Base-by-base conservation (phyloP, 53 echinoderm and acorn worm species). In the Henricia sp. region DNA sequence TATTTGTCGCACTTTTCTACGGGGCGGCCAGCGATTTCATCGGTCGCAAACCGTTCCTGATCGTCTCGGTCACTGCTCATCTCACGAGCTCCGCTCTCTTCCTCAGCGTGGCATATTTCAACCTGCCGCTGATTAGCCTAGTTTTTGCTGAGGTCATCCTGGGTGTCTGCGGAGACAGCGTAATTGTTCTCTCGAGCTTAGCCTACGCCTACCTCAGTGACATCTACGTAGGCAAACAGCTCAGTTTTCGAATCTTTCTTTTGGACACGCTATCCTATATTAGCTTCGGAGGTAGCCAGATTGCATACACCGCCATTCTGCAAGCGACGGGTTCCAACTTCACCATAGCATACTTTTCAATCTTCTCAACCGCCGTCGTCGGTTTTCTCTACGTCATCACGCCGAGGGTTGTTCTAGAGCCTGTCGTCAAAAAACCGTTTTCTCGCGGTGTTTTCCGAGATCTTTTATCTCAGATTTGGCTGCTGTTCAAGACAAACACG, bases 121-220 rank as follows among this genome's bases (percentile, higher is more conserved):
- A 71, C 21, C 3, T 58, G 62, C 72, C 63, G 30, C 58, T 84
- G 11, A n/a, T 41, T 16, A 42, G 21, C n/a, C 72, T 84, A 3
- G 72, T 84, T 17, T 24, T 50, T 46, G 85, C 30, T 0, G 71
- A 84, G 41, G 60, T 11, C 82, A 42, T 91, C 30, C 70, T 91
- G 1, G 91, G 91, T 26, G 55, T 91, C 26, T 60, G 91, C 39
- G 91, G 91, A 0, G 91, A 91, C 37, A n/a, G n/a, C n/a, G 27
- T 50, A 3, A 52, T 82, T 25, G 74, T 59, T 58, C 12, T 57
- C 11, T 35, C 51, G 23, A 72, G 52, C 21, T 51, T 66, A 0
- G 36, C 83, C 1, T 83, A 23, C 6, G 91, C 91, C 0, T 91
- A 91, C 73, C 24, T 86, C 16, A 46, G 73, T 1, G 91, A 91